Evolutionary conservation across 2,113 vertebrate species (phyloP), one percentile per base, ranked within the genome.

Genomic region (Tupaia tana): DNA sequence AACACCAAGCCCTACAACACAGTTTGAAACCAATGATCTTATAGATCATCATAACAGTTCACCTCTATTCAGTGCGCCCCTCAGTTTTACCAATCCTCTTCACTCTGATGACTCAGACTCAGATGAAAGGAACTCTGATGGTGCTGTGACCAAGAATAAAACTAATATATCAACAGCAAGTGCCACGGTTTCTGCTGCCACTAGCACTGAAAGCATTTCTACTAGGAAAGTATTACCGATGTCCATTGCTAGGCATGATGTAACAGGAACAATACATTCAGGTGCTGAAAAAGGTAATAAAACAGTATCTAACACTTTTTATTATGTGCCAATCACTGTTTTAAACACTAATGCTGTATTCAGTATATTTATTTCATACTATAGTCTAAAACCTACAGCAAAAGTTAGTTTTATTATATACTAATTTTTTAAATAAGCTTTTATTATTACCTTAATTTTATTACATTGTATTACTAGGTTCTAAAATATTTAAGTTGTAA

Each of bases 31-130:
- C 43, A 81, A 61, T 63, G 97, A 97, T 64, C 69, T 10, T 52
- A 13, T 89, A 80, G 98, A 91, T 79, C 90, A 92, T 90, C 95
- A 66, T 67, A 97, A 97, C 43, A 97, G 96, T 81, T 34, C 86
- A 7, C 95, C 97, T 94, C 78, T 98, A 1, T 94, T 98, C 93
- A 98, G 99, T 97, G 98, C 98, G 71, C 99, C 99, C 19, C 99
- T 99, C 82, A 99, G 99, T 98, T 99, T 99, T 97, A 99, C 99
- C 95, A 99, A 99, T 97, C 99, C 99, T 73, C 99, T 99, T 95
- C 99, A 99, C 97, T 99, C 99, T 0, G 99, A 99, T 96, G 99
- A 99, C 98, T 99, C 99, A 0, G 99, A 99, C 34, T 98, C 97
- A 4, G 99, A 99, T 1, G 98, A 98, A 69, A 98, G 98, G 63